Base-by-base conservation (phyloP, 2,113 vertebrate genomes). In the Elgaria multicarinata region DNA sequence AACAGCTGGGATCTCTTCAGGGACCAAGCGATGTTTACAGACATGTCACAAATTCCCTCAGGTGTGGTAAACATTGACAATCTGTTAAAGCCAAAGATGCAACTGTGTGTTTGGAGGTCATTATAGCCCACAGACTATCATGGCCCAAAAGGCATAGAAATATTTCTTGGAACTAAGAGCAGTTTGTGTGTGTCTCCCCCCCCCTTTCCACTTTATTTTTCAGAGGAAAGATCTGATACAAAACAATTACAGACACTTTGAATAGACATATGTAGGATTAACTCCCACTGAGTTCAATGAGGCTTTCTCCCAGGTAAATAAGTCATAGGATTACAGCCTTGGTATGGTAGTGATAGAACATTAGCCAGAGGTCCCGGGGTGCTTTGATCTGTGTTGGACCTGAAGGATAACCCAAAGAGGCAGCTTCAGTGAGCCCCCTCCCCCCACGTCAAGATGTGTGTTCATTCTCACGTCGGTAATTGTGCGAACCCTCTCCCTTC, bases 1-100 rank as follows among this genome's bases (percentile, higher is more conserved):
- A 86, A 86, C 50, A 75, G 84, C 53, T 86, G 20, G n/a, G 46
- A 80, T 80, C 64, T 42, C 86, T 80, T 69, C 44, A 79, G 86
- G 44, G 76, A 69, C 18, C 36, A 10, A 79, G 31, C 55, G 50
- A 71, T 80, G 64, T 87, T 87, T 87, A 80, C 42, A 79, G 76
- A 87, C 44, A 53, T 28, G 24, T 79, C 67, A 36, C 31, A 79
- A 87, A 87, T 78, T 78, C 42, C 58, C 75, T 66, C 62, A 77
- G 14, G 22, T 79, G n/a, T 69, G 33, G 62, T 53, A 79, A 69
- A 53, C 64, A 79, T 20, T 67, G 64, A 69, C 62, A 55, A 87
- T 39, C 24, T 87, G 64, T 87, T 79, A 55, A 69, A 80, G 78
- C 2, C 67, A 85, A 31, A 85, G 33, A 85, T 71, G 31, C 53